Evolutionary conservation across 2,888 invertebrate species (phyloP).

Genomic region (Phyllotreta cruciferae): DNA sequence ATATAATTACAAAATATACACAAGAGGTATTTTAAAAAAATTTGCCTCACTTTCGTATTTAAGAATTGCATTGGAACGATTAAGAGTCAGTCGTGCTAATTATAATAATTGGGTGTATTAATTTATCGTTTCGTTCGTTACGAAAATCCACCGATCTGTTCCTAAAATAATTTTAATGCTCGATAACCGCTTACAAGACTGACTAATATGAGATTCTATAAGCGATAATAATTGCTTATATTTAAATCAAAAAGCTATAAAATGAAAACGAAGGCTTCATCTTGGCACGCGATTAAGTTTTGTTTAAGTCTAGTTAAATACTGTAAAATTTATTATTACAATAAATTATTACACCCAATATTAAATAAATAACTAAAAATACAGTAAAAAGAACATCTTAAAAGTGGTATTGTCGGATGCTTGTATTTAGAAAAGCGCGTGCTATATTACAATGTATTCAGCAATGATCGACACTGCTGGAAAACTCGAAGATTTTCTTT

Average conservation of each 20-base stretch:
- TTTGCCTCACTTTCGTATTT: conserved; percentile 32
- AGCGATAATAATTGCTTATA: too few relatives aligned
- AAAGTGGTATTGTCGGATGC: conserved; percentile 14
- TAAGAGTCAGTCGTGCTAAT: conserved; percentile 50
- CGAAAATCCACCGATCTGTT: too few relatives aligned
- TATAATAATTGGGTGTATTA: background rate
- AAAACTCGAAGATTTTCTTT: background rate
- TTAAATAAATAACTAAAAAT: conserved; percentile 1
- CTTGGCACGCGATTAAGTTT: too few relatives aligned
- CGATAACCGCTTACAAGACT: too few relatives aligned
- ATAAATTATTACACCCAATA: background rate
- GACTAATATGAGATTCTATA: too few relatives aligned
- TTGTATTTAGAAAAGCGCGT: conserved; percentile 7
- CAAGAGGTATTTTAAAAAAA: conserved; percentile 34
- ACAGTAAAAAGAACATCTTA: conserved; percentile 6
- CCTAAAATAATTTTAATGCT: too few relatives aligned
- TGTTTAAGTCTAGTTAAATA: too few relatives aligned
- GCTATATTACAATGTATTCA: background rate
- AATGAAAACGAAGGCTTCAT: too few relatives aligned
- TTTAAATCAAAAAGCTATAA: background rate
- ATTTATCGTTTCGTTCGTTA: too few relatives aligned
- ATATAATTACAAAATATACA: conserved; percentile 46
- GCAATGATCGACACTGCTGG: background rate
- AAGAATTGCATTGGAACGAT: conserved; percentile 42
- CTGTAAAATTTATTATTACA: background rate